Evolutionary conservation across 2,888 invertebrate species (phyloP).

Genomic region (Epirrhoe alternata): DNA sequence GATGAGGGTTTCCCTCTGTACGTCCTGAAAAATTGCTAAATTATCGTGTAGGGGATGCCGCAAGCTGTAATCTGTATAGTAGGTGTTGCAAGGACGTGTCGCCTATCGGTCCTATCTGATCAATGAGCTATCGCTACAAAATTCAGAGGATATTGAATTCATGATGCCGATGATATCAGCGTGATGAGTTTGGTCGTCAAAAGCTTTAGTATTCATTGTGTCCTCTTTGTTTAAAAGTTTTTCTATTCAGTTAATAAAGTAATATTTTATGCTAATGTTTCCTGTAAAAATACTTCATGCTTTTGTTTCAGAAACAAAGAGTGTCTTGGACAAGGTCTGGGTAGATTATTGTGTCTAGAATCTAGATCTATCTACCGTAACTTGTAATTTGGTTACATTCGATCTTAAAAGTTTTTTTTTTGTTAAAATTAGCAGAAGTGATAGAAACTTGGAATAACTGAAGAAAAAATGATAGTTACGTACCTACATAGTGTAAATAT

Average conservation of each 20-base stretch:
- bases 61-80: conserved; percentile 7
- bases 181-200: conserved; percentile 14
- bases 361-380: neutral
- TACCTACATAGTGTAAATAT: neutral
- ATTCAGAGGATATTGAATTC: conserved; percentile 38
- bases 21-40: conserved; percentile 56
- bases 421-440: neutral
- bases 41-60: conserved; percentile 45
- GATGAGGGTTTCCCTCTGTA: conserved; percentile 61
- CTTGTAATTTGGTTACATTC: neutral
- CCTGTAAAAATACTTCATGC: neutral
- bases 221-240: neutral
- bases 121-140: conserved; percentile 44
- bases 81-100: conserved; percentile 13
- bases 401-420: neutral
- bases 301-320: conserved; percentile 8
- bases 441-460: neutral
- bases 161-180: conserved; percentile 13
- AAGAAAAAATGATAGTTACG: too few species aligned
- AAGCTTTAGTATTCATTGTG: neutral
- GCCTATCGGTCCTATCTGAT: conserved; percentile 40
- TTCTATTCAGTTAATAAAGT: neutral
- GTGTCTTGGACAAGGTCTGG: neutral
- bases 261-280: neutral
- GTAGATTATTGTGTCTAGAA: neutral